Percentiles rank a stretch among this genome's conserved stretches.
Evolutionary conservation across 2,113 vertebrate genomes (phyloP).

Genomic region (Zingel zingel): DNA sequence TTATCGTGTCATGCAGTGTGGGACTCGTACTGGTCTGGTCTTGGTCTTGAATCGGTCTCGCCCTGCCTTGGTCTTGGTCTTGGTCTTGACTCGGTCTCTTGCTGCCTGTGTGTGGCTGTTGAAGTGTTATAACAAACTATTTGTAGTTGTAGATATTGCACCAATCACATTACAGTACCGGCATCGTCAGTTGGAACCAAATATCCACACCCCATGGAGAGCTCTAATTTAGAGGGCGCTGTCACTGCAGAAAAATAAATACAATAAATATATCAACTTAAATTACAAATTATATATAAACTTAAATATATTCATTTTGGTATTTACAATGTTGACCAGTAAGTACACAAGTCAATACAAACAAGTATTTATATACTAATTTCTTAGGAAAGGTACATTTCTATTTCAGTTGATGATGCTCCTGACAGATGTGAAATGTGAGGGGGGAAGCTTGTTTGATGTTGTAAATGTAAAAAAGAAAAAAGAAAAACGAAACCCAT

Average conservation of each 20-base stretch:
- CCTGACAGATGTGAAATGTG: constrained; percentile 3
- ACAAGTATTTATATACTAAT: background rate
- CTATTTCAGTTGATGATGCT: background rate
- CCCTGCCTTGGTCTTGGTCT: too few species aligned
- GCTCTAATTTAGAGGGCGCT: background rate
- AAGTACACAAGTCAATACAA: background rate
- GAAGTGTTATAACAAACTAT: background rate
- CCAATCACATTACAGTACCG: background rate
- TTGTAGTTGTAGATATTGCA: background rate
- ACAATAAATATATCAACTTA: too few species aligned
- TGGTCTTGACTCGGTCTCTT: too few species aligned
- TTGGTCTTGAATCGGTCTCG: too few species aligned
- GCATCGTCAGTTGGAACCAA: background rate
- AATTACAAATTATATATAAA: background rate
- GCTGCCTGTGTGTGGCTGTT: too few species aligned
- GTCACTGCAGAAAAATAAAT: background rate
- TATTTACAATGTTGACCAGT: background rate
- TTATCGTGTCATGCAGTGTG: too few species aligned
- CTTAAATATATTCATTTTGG: background rate
- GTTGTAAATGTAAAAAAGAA: background rate
- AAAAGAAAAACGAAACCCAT: background rate
- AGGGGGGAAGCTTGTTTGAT: background rate
- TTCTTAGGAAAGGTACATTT: background rate
- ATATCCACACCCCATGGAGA: background rate
- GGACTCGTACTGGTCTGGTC: too few species aligned